A percentile compares a stretch with the other conserved stretches of the same genome.
Conservation (phyloP, 2,888 invertebrate genomes). For the Dicyrtomina minuta region DNA sequence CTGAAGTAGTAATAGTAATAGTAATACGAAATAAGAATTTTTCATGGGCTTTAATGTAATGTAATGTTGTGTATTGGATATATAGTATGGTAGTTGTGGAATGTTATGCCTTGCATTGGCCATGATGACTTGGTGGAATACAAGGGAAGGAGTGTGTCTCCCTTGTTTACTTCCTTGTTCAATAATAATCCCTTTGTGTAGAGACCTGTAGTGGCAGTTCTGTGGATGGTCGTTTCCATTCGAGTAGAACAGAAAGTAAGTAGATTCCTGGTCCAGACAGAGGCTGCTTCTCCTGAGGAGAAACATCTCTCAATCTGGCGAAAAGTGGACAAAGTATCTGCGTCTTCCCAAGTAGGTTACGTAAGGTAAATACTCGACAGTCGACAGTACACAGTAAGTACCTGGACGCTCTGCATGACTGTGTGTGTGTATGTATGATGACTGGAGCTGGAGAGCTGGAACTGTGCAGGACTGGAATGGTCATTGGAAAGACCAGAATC, state of each 20-base stretch:
- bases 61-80: too few species aligned
- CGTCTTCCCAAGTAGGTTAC: not conserved
- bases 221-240: too few species aligned
- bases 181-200: not conserved
- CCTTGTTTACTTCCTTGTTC: slow-evolving; percentile 12
- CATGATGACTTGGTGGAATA: not conserved
- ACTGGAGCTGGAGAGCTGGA: not conserved
- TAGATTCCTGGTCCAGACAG: too few species aligned
- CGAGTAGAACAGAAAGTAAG: not conserved
- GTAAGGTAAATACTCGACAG: not conserved
- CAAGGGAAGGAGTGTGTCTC: not conserved
- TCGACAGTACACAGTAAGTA: not conserved
- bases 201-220: too few species aligned
- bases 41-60: too few species aligned
- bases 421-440: slow-evolving; percentile 14
- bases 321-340: too few species aligned
- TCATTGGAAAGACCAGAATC: slow-evolving; percentile 50
- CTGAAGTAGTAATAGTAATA: too few species aligned
- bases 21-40: too few species aligned
- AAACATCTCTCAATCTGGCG: not conserved
- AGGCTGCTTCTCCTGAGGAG: not conserved
- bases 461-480: slow-evolving; percentile 14
- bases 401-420: not conserved
- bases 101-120: too few species aligned
- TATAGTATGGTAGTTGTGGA: not conserved